Conservation (phyloP, 2,113 vertebrate species). For the Gavia stellata region DNA sequence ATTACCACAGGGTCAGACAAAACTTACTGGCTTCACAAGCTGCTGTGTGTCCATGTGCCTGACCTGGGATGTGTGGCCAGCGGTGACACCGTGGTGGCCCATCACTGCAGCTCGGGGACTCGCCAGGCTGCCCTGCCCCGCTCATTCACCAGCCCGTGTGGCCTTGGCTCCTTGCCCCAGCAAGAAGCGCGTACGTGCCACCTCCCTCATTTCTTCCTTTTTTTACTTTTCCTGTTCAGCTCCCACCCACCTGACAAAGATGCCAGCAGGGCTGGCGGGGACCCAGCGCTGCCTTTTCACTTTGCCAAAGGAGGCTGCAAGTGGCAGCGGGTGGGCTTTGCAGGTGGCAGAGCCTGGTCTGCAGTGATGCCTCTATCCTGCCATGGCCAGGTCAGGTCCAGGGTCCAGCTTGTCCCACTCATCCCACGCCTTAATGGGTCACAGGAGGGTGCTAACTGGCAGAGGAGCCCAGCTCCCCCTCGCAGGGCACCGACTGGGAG, state of each 20-base stretch:
- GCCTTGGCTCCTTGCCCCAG: neutral
- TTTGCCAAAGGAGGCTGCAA: neutral
- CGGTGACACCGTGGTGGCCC: accelerated
- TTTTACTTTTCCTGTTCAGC: neutral
- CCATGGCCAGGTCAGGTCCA: neutral
- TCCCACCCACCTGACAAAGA: neutral
- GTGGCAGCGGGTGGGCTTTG: neutral
- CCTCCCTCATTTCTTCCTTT: neutral
- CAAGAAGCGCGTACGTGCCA: neutral
- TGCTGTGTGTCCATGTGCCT: neutral
- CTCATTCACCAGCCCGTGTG: neutral
- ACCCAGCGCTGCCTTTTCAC: neutral
- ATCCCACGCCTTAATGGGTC: neutral
- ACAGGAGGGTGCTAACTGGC: neutral
- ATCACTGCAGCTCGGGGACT: neutral
- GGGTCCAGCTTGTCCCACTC: neutral
- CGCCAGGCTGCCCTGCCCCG: neutral
- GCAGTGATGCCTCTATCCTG: neutral
- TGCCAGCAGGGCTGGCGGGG: neutral
- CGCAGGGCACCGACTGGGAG: neutral
- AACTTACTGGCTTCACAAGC: neutral
- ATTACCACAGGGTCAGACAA: neutral
- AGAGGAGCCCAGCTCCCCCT: neutral
- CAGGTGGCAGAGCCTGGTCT: neutral
- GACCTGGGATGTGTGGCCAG: accelerated